Conservation (phyloP, 2,113 vertebrate species). For the Ovis aries region DNA sequence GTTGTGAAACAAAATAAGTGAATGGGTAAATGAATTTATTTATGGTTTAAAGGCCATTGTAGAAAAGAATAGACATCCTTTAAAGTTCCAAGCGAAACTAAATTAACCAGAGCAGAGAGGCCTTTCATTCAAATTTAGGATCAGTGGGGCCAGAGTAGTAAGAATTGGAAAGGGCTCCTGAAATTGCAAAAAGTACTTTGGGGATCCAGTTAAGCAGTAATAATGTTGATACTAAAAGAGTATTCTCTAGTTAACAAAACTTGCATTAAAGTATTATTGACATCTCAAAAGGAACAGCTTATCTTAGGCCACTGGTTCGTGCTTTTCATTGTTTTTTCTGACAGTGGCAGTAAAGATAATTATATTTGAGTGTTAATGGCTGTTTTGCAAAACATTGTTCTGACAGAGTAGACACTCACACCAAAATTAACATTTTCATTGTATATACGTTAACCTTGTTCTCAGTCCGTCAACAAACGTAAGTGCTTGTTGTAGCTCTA, state of each 20-base stretch:
- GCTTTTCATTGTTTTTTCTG: background rate
- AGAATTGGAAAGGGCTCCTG: background rate
- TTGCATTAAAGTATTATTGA: background rate
- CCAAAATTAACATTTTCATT: conserved; percentile 33
- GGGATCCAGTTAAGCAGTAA: background rate
- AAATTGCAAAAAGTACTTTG: background rate
- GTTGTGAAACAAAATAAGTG: background rate
- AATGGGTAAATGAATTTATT: background rate
- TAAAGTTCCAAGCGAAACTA: background rate
- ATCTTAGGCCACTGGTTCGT: background rate
- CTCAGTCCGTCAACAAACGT: background rate
- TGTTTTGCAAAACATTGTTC: conserved; percentile 29
- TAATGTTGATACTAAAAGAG: background rate
- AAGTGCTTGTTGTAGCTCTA: background rate
- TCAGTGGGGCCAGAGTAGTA: background rate
- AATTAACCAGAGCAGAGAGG: background rate
- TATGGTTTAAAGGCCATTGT: background rate
- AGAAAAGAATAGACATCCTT: background rate
- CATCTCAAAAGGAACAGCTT: conserved; percentile 17
- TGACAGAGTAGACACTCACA: background rate
- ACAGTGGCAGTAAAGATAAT: conserved; percentile 34
- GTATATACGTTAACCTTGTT: background rate
- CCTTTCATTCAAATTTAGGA: background rate
- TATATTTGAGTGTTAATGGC: conserved; percentile 38
- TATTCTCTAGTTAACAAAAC: background rate